These are phyloP conservation scores for Papilio xuthus DNA, from an alignment of 1,140 invertebrate species.

Conservation along the genomic window DNA sequence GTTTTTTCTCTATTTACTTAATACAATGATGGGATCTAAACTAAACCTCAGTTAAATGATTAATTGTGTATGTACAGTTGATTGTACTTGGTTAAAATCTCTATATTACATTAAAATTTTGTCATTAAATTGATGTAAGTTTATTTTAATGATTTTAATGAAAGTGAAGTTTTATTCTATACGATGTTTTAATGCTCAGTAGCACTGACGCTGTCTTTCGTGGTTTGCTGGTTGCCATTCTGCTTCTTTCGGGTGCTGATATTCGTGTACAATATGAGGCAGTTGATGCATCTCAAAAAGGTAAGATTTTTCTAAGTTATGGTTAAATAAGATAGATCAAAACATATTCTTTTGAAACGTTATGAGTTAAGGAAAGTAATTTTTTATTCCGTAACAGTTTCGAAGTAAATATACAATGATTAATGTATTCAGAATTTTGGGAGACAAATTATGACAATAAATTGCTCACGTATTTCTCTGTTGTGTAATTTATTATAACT, in stretches of 20 bases:
- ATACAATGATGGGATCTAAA: no score
- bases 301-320: slow-evolving; percentile 43
- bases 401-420: slow-evolving; percentile 16
- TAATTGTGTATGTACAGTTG: no score
- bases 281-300: slow-evolving; percentile 48
- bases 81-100: no score
- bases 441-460: slow-evolving; percentile 23
- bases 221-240: slow-evolving; percentile 70
- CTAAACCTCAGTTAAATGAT: no score
- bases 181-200: slow-evolving; percentile 55
- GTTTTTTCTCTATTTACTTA: no score
- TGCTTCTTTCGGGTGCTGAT: slow-evolving; percentile 57
- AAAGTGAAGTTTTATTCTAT: neutral
- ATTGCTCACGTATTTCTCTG: slow-evolving; percentile 16
- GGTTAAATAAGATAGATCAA: neutral
- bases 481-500: slow-evolving; percentile 14
- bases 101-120: no score
- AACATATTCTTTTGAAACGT: neutral
- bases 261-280: slow-evolving; percentile 47
- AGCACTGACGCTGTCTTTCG: slow-evolving; percentile 69
- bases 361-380: slow-evolving; percentile 10
- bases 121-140: no score
- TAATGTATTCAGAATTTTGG: slow-evolving; percentile 8
- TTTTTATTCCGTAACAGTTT: slow-evolving; percentile 1
- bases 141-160: no score